Conservation (phyloP, 2,888 invertebrate species). For the Pediacus dermestoides region DNA sequence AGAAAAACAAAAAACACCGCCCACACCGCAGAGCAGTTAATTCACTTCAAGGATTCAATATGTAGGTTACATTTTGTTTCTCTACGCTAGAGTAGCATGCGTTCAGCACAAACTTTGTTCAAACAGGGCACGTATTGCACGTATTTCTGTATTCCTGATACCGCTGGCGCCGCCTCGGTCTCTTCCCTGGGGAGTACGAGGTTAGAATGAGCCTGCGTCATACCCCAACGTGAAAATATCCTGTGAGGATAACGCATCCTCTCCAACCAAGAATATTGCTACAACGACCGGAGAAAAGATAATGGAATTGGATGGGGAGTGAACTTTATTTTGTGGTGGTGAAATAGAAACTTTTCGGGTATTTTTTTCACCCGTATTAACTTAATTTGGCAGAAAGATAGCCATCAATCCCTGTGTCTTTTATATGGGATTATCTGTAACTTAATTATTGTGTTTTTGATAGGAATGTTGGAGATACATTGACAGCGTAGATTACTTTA, state of each 20-base stretch:
- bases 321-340: constrained; percentile 10
- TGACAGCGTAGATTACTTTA: too few relatives aligned
- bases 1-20: too few relatives aligned
- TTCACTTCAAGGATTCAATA: constrained; percentile 21
- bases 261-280: constrained; percentile 9
- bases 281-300: constrained; percentile 8
- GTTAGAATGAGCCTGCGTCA: constrained; percentile 17
- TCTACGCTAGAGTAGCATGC: too few relatives aligned
- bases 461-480: too few relatives aligned
- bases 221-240: constrained; percentile 10
- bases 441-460: too few relatives aligned
- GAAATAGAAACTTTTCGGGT: constrained; percentile 13
- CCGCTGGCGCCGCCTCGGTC: constrained; percentile 24
- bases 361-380: too few relatives aligned
- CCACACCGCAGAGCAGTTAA: too few relatives aligned
- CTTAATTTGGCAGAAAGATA: too few relatives aligned
- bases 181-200: constrained; percentile 23
- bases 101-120: not conserved
- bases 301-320: constrained; percentile 15
- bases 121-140: constrained; percentile 12
- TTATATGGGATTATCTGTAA: too few relatives aligned
- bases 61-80: constrained; percentile 3
- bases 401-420: too few relatives aligned
- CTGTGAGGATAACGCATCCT: constrained; percentile 12
- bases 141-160: constrained; percentile 24